Percentiles rank a stretch among this genome's conserved stretches.
phyloP scores from a whole-genome alignment of 2,113 vertebrate genomes.

The Ellobius talpinus region DNA sequence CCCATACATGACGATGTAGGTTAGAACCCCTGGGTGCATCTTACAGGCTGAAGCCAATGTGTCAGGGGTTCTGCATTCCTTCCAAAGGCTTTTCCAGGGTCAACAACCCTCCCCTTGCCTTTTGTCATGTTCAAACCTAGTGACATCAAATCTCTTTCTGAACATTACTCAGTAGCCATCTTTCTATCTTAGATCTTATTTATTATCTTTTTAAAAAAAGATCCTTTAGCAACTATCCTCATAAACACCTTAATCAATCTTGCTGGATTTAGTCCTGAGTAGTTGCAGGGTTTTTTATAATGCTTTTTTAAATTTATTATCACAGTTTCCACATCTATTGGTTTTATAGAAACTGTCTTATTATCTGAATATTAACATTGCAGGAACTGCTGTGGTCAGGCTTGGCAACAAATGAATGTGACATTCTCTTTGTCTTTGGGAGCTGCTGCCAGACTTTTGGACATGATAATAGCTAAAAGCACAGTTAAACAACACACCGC shows the following conservation, averaged over 20 bases:
- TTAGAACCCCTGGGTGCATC: not conserved
- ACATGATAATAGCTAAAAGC: not conserved
- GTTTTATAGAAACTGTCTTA: not conserved
- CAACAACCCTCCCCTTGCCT: not conserved
- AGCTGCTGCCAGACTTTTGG: not conserved
- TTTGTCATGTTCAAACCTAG: not conserved
- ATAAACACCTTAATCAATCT: not conserved
- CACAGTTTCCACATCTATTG: not conserved
- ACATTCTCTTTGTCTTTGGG: not conserved
- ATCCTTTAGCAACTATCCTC: not conserved
- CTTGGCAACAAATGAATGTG: not conserved
- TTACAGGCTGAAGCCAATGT: not conserved
- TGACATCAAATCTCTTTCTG: not conserved
- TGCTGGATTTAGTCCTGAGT: not conserved
- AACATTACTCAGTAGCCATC: not conserved
- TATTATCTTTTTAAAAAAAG: not conserved
- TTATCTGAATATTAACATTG: not conserved
- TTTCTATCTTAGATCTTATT: not conserved
- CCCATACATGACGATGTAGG: constrained; percentile 27
- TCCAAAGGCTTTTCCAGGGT: not conserved
- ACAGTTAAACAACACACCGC: not conserved
- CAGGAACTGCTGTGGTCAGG: not conserved
- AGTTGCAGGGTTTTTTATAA: not conserved
- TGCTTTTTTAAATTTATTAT: not conserved
- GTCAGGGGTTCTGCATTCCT: not conserved